Percentiles rank a stretch among this genome's conserved stretches.
These are phyloP conservation scores for Spilosoma lubricipeda DNA, from an alignment of 2,888 invertebrate genomes.

Conservation along the genomic window DNA sequence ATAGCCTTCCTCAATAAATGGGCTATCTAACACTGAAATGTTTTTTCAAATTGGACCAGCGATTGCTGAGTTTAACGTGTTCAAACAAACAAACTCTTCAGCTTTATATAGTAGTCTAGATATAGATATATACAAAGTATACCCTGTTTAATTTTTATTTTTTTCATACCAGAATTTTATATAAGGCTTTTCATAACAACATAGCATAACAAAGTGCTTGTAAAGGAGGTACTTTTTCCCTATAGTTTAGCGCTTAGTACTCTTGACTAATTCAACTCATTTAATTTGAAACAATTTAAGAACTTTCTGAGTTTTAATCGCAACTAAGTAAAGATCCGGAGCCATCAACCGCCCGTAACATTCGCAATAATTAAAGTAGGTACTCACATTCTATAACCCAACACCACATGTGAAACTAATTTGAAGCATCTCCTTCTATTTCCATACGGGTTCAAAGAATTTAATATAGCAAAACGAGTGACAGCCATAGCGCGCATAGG, in stretches of 20 bases:
- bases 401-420: conserved; percentile 32
- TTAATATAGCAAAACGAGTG: conserved; percentile 62
- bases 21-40: no score
- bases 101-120: no score
- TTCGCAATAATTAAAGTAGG: background rate
- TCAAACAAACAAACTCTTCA: no score
- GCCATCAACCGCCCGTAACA: background rate
- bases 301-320: background rate
- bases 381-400: background rate
- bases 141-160: no score
- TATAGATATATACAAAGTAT: no score
- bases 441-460: conserved; percentile 60
- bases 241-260: background rate
- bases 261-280: background rate
- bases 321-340: background rate
- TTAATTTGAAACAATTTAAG: background rate
- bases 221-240: background rate
- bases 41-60: no score
- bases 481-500: conserved; percentile 44
- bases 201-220: background rate
- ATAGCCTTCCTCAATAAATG: no score
- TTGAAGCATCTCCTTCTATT: conserved; percentile 44
- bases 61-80: no score
- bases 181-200: background rate
- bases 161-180: background rate